Base-by-base conservation (phyloP, 2,797 vertebrate genomes). In the Erithacus rubecula region DNA sequence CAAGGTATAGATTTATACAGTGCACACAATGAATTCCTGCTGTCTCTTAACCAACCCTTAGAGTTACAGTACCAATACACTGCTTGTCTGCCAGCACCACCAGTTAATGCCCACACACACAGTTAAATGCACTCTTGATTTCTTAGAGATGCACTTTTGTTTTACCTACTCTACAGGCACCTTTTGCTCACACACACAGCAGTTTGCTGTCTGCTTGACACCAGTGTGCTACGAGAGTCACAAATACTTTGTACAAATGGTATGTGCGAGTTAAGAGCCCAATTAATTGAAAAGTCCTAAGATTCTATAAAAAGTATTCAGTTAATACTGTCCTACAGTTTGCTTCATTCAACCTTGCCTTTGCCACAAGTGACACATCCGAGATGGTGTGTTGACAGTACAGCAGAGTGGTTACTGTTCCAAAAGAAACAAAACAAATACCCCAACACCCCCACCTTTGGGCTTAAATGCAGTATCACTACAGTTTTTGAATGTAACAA, bases 391-490 rank as follows among this genome's bases (percentile, higher is more conserved):
- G 2, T 5, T 60, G 83, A 92, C 47, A 83, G 32, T 13, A 70
- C 8, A 49, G 44, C 14, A 86, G 43, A 90, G 68, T 0, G 0
- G 70, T 51, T 83, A 55, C 64, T 41, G 41, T 43, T 94, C 83
- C 70, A 49, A 91, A 93, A 89, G 80, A 83, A 88, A 67, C 60
- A 89, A 63, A 92, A 41, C 37, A 59, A 72, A 74, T 39, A 86
- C 12, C 53, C 69, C 39, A 49, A 47, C 80, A 81, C 39, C 18
- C 68, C 77, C 63, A 81, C 43, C 60, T 83, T 70, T 60, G 37
- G 69, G 65, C 36, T 78, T 72, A 55, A 88, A 58, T 19, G 60
- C 49, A 85, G 44, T 55, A 87, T 65, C 27, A 0, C 49, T 76
- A 20, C 18, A 52, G 59, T 26, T 90, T 91, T 58, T 67, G 53